Evolutionary conservation across 2,113 vertebrate species (phyloP).

Genomic region (Chamaetylas fuelleborni): DNA sequence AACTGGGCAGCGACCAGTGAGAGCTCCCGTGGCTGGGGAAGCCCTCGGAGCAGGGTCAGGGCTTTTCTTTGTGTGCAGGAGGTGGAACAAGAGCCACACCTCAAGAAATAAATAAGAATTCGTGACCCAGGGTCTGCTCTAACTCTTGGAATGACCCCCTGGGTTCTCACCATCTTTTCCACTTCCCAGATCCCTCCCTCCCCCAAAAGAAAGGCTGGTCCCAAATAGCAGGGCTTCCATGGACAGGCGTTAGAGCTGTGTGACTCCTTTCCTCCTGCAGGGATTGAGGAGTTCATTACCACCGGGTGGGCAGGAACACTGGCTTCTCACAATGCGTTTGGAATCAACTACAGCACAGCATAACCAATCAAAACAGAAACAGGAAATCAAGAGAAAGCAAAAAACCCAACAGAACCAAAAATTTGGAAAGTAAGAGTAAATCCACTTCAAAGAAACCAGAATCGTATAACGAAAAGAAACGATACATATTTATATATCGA

Average conservation of each 20-base stretch:
- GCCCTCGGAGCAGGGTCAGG: background rate
- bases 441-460: conserved; percentile 27
- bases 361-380: conserved; percentile 71
- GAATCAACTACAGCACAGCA: conserved; percentile 72
- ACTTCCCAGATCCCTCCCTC: conserved; percentile 30
- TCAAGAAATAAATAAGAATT: background rate
- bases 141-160: background rate
- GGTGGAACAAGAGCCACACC: conserved; percentile 25
- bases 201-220: conserved; percentile 11
- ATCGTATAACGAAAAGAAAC: background rate
- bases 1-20: background rate
- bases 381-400: conserved; percentile 70
- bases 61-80: background rate
- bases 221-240: conserved; percentile 50
- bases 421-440: conserved; percentile 43
- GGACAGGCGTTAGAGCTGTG: conserved; percentile 72
- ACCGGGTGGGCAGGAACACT: conserved; percentile 80
- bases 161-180: conserved; percentile 33
- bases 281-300: conserved; percentile 52
- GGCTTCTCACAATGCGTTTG: conserved; percentile 79
- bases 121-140: background rate
- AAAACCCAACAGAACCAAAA: conserved; percentile 61
- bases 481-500: background rate
- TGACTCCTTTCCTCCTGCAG: conserved; percentile 61
- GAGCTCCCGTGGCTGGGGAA: background rate